phyloP scores from a whole-genome alignment of 1,140 invertebrate species.

The Drosophila oshimai region DNA sequence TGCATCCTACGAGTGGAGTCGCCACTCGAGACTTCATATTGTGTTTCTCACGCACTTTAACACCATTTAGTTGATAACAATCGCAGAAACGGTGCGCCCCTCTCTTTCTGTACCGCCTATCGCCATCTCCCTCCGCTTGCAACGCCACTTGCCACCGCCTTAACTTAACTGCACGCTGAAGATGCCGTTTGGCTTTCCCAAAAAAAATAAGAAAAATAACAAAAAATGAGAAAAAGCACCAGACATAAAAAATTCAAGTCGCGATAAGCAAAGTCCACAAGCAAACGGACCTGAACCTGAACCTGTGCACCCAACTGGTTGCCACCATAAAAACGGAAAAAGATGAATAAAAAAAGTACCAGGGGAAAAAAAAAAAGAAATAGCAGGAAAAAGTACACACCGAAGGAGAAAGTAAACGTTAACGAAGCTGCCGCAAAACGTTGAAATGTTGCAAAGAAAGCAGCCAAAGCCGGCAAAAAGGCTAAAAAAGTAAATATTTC shows the following conservation, averaged over 20 bases:
- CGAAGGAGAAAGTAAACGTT: conserved; percentile 78
- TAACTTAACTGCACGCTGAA: conserved; percentile 31
- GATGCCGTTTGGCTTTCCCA: conserved; percentile 64
- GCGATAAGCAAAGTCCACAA: conserved; percentile 74
- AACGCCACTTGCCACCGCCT: conserved; percentile 71
- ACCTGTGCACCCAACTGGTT: conserved; percentile 73
- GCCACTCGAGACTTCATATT: conserved; percentile 26
- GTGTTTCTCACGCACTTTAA: conserved; percentile 78
- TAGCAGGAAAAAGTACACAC: conserved; percentile 78
- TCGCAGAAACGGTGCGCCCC: conserved; percentile 40
- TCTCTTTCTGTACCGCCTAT: background rate
- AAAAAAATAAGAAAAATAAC: conserved; percentile 5
- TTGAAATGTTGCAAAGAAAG: conserved; percentile 78
- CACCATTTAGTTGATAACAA: conserved; percentile 80
- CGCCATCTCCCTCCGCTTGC: conserved; percentile 28
- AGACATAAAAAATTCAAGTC: conserved; percentile 35
- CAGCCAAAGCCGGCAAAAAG: conserved; percentile 51
- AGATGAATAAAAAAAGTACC: conserved; percentile 26
- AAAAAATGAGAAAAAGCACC: conserved; percentile 22
- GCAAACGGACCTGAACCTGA: conserved; percentile 67
- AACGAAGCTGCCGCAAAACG: conserved; percentile 60
- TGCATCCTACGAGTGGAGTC: conserved; percentile 25
- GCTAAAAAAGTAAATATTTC: conserved; percentile 36
- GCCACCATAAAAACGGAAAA: conserved; percentile 41
- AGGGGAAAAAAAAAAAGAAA: conserved; percentile 40